These are phyloP conservation scores for Halocynthia roretzi DNA, from an alignment of 23 tunicate genomes.

Conservation along the genomic window DNA sequence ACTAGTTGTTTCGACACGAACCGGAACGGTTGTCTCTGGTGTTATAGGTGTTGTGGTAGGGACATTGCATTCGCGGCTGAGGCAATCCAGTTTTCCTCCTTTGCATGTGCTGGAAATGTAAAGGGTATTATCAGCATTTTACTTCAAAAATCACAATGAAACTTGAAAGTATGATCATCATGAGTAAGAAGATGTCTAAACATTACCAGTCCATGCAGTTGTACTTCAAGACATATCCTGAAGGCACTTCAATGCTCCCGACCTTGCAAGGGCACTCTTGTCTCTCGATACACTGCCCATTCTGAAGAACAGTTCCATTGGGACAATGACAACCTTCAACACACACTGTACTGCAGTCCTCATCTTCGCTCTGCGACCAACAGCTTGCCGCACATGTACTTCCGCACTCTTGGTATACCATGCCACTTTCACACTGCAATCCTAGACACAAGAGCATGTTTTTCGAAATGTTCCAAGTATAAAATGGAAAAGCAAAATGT, in stretches of 20 bases:
- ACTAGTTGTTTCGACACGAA: background rate
- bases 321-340: conserved; percentile 93
- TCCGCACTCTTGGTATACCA: conserved; percentile 83
- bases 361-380: conserved; percentile 50
- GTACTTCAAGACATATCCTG: conserved; percentile 22
- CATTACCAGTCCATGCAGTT: conserved; percentile 82
- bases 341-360: conserved; percentile 55
- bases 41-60: conserved; percentile 2
- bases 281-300: conserved; percentile 75
- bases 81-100: conserved; percentile 34
- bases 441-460: conserved; percentile 24
- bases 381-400: conserved; percentile 55
- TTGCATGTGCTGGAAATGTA: conserved; percentile 28
- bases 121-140: background rate
- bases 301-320: conserved; percentile 71
- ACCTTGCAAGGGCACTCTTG: conserved; percentile 78
- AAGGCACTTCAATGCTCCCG: conserved; percentile 39
- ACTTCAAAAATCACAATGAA: background rate
- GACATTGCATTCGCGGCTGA: conserved; percentile 28
- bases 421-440: conserved; percentile 78
- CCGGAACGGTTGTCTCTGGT: conserved; percentile 17
- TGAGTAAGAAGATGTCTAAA: background rate
- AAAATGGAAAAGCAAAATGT: background rate
- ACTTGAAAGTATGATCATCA: background rate
- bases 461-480: background rate